These are phyloP conservation scores for Cherax quadricarinatus DNA, from an alignment of 1,140 invertebrate species.

Conservation along the genomic window DNA sequence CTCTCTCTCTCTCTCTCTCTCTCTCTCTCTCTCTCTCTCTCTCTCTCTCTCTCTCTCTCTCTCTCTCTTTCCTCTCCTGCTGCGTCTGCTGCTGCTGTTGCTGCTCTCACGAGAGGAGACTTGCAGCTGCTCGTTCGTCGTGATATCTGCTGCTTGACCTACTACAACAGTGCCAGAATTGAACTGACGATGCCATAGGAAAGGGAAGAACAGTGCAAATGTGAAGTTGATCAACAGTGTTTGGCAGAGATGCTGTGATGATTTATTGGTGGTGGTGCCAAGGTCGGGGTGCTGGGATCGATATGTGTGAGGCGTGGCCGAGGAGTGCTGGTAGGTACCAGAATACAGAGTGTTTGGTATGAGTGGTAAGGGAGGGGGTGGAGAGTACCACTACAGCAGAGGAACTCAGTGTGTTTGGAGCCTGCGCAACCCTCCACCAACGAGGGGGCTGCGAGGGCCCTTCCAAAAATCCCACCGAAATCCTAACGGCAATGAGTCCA, in stretches of 20 bases:
- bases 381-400: slow-evolving; percentile 66
- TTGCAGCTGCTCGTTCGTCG: slow-evolving; percentile 14
- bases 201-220: slow-evolving; percentile 34
- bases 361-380: slow-evolving; percentile 50
- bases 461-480: slow-evolving; percentile 72
- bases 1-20: slow-evolving; percentile 50
- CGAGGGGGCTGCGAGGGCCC: slow-evolving; percentile 56
- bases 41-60: slow-evolving; percentile 55
- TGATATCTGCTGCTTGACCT: slow-evolving; percentile 42
- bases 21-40: slow-evolving; percentile 46
- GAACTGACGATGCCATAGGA: slow-evolving; percentile 30
- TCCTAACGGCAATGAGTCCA: slow-evolving; percentile 73
- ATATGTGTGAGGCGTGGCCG: slow-evolving; percentile 68
- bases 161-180: slow-evolving; percentile 39
- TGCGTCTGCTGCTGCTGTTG: slow-evolving; percentile 37
- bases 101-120: slow-evolving; percentile 21
- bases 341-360: slow-evolving; percentile 64
- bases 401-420: slow-evolving; percentile 54
- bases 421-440: slow-evolving; percentile 68
- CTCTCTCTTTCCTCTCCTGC: slow-evolving; percentile 35
- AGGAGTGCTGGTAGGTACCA: slow-evolving; percentile 58
- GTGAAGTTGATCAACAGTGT: slow-evolving; percentile 46
- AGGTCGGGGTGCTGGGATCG: slow-evolving; percentile 64
- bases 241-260: slow-evolving; percentile 54
- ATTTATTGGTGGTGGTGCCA: slow-evolving; percentile 64